Conservation (phyloP, 2,797 vertebrate genomes). For the Falco berigora region DNA sequence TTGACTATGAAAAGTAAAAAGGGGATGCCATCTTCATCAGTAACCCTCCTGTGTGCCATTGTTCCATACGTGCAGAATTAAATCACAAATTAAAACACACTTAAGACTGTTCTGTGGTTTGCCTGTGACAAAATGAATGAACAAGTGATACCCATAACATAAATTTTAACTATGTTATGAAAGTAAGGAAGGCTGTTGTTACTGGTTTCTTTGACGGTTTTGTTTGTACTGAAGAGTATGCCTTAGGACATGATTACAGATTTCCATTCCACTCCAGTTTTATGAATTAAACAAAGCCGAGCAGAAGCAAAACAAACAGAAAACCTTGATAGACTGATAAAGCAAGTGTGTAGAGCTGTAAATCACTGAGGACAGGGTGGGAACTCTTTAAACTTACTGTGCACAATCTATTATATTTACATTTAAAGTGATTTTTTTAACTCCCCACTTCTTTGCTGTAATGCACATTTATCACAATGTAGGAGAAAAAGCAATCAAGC, state of each 20-base stretch:
- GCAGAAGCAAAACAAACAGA: neutral
- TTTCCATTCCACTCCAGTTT: neutral
- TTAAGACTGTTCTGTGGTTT: neutral
- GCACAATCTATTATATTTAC: neutral
- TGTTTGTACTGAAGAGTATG: neutral
- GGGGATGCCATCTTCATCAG: neutral
- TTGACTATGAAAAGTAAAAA: neutral
- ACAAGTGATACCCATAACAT: neutral
- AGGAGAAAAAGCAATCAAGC: neutral
- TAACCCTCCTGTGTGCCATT: neutral
- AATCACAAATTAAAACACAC: neutral
- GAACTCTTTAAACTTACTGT: neutral
- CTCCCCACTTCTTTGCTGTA: neutral
- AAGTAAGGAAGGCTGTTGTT: neutral
- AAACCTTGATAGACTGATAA: slow-evolving; percentile 12
- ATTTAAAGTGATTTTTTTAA: slow-evolving; percentile 2
- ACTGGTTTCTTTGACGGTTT: neutral
- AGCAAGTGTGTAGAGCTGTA: neutral
- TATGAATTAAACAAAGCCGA: slow-evolving; percentile 36
- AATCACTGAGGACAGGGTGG: neutral
- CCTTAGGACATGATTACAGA: neutral
- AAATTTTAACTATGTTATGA: neutral
- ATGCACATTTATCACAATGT: neutral
- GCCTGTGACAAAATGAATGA: neutral
- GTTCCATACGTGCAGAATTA: rapidly evolving